Evolutionary conservation across 1,140 invertebrate species (phyloP), one percentile per base, ranked within the genome.

Genomic region (Drosophila pachea): DNA sequence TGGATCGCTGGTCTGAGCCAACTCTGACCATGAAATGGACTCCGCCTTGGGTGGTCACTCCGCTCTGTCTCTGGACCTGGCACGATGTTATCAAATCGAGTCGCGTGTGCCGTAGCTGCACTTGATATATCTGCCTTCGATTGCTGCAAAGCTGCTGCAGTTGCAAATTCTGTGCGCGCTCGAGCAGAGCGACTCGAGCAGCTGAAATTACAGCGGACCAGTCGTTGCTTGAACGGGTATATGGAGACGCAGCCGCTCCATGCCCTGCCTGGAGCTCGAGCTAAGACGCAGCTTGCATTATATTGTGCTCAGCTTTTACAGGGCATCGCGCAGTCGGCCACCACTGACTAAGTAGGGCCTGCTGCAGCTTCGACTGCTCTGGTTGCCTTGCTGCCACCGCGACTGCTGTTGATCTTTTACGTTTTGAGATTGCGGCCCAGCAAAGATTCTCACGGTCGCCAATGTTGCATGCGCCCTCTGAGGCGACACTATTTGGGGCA

Each of bases 361-460:
- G n/a, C n/a, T n/a, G 22, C 22, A 22, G 22, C 33, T 64, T 35
- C 35, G 22, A 12, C 40, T n/a, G 6, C 22, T 32, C 45, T 29
- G 22, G 40, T 11, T 36, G 8, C 11, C 7, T n/a, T n/a, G n/a
- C n/a, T n/a, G n/a, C n/a, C n/a, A n/a, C n/a, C n/a, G n/a, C n/a
- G n/a, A 7, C 16, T 48, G 8, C 4, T 36, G 33, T 29, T 58
- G 33, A 40, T 43, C 58, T 14, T 71, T 22, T 22, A 3, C 22
- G 22, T 22, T 77, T 86, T 78, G 70, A 71, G 82, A 86, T 86
- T 78, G 77, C 67, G 74, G 67, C 82, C 60, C 68, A 66, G 54
- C 42, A 52, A 63, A 68, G 68, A 68, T 88, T 88, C 86, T 73
- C 86, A 88, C 86, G 86, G 68, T 88, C 55, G 66, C 33, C 60